A percentile compares a stretch with the other conserved stretches of the same genome.
These are phyloP conservation scores for Pristionchus entomophagus DNA, from an alignment of 2,888 invertebrate species.

Conservation along the genomic window DNA sequence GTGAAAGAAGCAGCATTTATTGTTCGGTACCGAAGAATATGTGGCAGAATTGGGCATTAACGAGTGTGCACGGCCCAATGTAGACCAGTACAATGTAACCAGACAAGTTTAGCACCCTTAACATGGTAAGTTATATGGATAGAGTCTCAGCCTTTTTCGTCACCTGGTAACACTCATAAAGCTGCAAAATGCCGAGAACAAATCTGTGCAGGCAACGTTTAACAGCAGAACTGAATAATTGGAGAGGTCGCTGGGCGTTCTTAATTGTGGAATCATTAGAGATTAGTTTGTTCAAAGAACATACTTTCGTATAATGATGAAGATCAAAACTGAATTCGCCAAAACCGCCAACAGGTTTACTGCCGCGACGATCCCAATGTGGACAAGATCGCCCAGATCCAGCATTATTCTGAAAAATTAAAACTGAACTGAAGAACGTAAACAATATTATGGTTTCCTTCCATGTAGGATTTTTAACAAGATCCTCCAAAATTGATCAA, in stretches of 20 bases:
- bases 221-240: neutral
- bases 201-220: neutral
- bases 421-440: no score
- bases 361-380: neutral
- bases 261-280: neutral
- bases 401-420: no score
- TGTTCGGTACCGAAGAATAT: neutral
- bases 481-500: no score
- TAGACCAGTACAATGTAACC: neutral
- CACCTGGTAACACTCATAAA: neutral
- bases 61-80: neutral
- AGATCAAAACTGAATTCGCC: neutral
- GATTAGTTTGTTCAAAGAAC: neutral
- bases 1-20: neutral
- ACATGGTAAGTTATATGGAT: neutral
- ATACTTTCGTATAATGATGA: neutral
- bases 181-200: neutral
- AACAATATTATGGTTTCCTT: no score
- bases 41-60: neutral
- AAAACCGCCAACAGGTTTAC: neutral
- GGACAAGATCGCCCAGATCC: neutral
- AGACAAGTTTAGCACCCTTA: neutral
- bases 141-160: neutral
- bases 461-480: no score
- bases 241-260: neutral